Conservation (phyloP, 2,797 vertebrate genomes). For the Crenichthys baileyi region DNA sequence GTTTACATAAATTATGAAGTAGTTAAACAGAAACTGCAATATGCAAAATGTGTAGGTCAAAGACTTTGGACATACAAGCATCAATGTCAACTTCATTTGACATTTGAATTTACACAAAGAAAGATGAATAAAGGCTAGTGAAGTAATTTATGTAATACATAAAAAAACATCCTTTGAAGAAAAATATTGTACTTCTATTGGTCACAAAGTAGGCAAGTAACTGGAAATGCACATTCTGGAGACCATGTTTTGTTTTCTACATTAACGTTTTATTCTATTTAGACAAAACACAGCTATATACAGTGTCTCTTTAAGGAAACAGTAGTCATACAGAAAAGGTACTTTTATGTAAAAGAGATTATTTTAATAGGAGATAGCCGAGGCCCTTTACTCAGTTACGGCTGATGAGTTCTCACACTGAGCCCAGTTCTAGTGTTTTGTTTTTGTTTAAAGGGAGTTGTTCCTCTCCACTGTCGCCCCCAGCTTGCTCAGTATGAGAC, state of each 20-base stretch:
- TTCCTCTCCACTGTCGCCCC: not conserved
- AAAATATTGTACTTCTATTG: not conserved
- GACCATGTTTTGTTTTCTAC: not conserved
- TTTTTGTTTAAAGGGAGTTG: not conserved
- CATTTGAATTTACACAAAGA: not conserved
- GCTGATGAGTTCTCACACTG: no score
- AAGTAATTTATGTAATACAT: not conserved
- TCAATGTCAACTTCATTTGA: not conserved
- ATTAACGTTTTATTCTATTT: not conserved
- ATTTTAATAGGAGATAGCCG: not conserved
- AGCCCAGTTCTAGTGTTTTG: not conserved
- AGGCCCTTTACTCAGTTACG: not conserved
- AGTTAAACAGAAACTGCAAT: not conserved
- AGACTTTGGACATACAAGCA: not conserved
- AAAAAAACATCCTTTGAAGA: not conserved
- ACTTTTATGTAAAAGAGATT: not conserved
- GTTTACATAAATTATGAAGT: not conserved
- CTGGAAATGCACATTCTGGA: not conserved
- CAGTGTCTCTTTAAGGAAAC: not conserved
- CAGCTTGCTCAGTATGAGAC: not conserved
- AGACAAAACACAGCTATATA: not conserved
- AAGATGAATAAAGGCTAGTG: not conserved
- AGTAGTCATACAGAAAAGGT: not conserved
- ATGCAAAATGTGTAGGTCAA: not conserved
- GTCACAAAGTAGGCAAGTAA: no score